phyloP scores from a whole-genome alignment of 2,113 vertebrate species.

The Chaetodon auriga region DNA sequence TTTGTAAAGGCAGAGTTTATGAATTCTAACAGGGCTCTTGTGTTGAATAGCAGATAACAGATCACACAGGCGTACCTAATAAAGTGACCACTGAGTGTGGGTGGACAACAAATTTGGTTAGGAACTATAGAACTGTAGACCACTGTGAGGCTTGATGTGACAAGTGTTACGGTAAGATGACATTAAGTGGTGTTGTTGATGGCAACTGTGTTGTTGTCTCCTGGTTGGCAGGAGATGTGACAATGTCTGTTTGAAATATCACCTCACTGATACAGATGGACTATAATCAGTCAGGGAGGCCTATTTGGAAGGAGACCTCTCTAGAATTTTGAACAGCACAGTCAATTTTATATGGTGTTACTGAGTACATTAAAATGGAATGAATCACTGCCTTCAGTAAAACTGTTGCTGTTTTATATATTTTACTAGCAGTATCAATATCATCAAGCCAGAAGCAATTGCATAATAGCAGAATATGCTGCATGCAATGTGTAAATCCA shows the following conservation, averaged over 20 bases:
- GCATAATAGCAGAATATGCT: no score
- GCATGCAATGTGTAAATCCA: no score
- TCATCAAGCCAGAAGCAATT: no score
- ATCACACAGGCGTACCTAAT: neutral
- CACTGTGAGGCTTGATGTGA: neutral
- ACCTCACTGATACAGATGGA: neutral
- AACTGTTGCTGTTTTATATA: no score
- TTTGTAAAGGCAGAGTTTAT: neutral
- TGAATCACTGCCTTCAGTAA: no score
- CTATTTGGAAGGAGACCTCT: neutral
- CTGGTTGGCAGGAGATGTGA: neutral
- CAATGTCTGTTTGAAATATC: neutral
- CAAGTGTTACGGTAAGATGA: neutral
- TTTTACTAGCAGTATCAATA: no score
- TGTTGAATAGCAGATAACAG: neutral
- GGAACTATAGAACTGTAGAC: neutral
- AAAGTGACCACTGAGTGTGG: neutral
- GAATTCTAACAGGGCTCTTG: neutral
- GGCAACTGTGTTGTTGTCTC: neutral
- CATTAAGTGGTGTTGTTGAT: neutral
- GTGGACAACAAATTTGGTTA: neutral
- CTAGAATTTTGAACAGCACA: neutral
- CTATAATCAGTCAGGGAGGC: neutral
- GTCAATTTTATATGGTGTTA: neutral
- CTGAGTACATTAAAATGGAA: no score